phyloP scores from a whole-genome alignment of 2,797 vertebrate species.

The Tolypeutes matacus region DNA sequence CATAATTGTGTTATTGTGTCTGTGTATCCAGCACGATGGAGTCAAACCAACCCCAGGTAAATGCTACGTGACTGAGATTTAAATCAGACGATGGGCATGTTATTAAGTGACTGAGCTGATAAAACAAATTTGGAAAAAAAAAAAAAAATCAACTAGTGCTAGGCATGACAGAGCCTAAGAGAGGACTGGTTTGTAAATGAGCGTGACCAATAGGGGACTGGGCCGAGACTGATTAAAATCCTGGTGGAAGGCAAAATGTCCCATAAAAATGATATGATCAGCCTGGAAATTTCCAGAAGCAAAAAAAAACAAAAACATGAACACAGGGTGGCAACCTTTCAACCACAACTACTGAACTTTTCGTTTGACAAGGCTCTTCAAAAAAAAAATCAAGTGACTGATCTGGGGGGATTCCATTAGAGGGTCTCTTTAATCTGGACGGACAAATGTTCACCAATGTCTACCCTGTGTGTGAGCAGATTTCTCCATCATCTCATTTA shows the following conservation, averaged over 20 bases:
- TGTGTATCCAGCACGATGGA: not conserved
- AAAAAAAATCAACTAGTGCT: not conserved
- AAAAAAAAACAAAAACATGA: not conserved
- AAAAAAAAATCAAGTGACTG: not conserved
- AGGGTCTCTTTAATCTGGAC: not conserved
- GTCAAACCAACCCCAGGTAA: not conserved
- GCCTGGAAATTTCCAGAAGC: slow-evolving; percentile 58
- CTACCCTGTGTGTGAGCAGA: not conserved
- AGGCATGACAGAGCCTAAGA: not conserved
- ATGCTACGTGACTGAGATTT: not conserved
- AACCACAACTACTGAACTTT: not conserved
- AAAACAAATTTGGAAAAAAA: not conserved
- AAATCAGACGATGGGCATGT: not conserved
- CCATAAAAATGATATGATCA: slow-evolving; percentile 49
- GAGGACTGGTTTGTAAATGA: slow-evolving; percentile 3
- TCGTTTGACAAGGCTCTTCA: not conserved
- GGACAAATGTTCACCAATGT: no score
- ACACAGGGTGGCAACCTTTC: not conserved
- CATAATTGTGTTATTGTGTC: not conserved
- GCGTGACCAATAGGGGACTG: slow-evolving; percentile 16
- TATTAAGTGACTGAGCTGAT: not conserved
- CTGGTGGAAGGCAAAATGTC: slow-evolving; percentile 26
- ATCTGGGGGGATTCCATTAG: not conserved
- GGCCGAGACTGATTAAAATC: slow-evolving; percentile 53
- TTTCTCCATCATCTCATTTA: not conserved